Conservation (phyloP, 2,113 vertebrate species). For the Oncorhynchus clarkii region DNA sequence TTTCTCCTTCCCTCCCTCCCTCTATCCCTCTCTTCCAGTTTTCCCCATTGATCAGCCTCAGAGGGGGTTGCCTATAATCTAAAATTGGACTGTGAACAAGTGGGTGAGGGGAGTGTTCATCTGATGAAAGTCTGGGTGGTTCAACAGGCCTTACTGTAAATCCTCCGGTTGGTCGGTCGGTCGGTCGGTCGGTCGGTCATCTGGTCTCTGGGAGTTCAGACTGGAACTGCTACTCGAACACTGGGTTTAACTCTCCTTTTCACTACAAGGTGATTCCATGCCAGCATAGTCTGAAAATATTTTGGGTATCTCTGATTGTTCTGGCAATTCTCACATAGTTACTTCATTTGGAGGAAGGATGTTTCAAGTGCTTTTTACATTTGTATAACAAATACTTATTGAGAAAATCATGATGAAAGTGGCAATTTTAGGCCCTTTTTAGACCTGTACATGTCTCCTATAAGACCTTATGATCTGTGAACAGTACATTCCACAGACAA, state of each 20-base stretch:
- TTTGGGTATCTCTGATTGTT: too few relatives aligned
- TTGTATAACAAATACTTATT: too few relatives aligned
- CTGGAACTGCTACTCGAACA: too few relatives aligned
- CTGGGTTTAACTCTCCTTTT: neutral
- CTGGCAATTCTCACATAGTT: too few relatives aligned
- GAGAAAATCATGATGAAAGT: too few relatives aligned
- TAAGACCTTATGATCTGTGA: too few relatives aligned
- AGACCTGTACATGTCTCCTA: too few relatives aligned
- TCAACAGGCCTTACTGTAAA: slow-evolving; percentile 30
- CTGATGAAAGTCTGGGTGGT: slow-evolving; percentile 53
- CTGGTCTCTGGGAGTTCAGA: neutral
- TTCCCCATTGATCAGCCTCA: neutral
- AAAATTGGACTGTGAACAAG: slow-evolving; percentile 41
- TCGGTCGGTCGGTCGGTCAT: neutral
- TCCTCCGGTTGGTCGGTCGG: neutral
- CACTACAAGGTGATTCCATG: neutral
- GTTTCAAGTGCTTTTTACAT: too few relatives aligned
- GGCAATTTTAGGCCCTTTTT: too few relatives aligned
- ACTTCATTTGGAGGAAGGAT: too few relatives aligned
- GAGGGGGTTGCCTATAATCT: slow-evolving; percentile 40
- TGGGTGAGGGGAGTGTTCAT: slow-evolving; percentile 51
- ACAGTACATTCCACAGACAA: too few relatives aligned
- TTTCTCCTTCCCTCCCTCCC: neutral
- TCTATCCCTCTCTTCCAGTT: neutral
- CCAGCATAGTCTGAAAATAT: too few relatives aligned